phyloP scores from a whole-genome alignment of 2,888 invertebrate species.

The Ceraclea dissimilis region DNA sequence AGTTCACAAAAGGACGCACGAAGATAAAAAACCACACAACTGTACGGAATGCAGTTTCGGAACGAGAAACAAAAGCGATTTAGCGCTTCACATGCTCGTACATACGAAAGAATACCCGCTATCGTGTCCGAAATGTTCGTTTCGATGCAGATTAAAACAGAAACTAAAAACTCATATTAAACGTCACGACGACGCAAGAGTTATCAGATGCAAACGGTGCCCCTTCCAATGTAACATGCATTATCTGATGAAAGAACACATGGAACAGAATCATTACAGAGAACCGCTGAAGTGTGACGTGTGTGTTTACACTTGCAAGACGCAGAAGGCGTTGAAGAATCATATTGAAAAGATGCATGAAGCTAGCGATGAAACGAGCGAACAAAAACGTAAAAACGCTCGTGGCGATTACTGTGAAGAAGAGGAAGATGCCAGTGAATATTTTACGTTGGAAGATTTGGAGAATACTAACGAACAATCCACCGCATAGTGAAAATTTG shows the following conservation, averaged over 20 bases:
- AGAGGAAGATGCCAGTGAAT: no score
- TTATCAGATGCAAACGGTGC: slow-evolving; percentile 1
- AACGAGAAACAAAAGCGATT: slow-evolving; percentile 2
- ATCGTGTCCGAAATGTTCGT: slow-evolving; percentile 5
- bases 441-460: no score
- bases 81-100: not conserved
- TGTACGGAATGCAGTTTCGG: slow-evolving; percentile 2
- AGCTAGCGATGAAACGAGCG: not conserved
- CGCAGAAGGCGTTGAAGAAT: not conserved
- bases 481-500: no score
- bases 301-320: slow-evolving; percentile 6
- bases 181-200: not conserved
- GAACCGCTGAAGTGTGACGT: slow-evolving; percentile 8
- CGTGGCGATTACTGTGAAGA: no score
- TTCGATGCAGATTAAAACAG: not conserved
- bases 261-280: not conserved
- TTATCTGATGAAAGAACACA: slow-evolving; percentile 2
- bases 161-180: slow-evolving; percentile 6
- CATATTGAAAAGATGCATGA: not conserved
- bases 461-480: no score
- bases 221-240: slow-evolving; percentile 5
- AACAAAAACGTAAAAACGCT: no score
- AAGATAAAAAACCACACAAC: not conserved
- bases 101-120: not conserved
- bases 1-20: slow-evolving; percentile 6